These are phyloP conservation scores for Dysmachus trigonus DNA, from an alignment of 2,888 invertebrate genomes.

Conservation along the genomic window DNA sequence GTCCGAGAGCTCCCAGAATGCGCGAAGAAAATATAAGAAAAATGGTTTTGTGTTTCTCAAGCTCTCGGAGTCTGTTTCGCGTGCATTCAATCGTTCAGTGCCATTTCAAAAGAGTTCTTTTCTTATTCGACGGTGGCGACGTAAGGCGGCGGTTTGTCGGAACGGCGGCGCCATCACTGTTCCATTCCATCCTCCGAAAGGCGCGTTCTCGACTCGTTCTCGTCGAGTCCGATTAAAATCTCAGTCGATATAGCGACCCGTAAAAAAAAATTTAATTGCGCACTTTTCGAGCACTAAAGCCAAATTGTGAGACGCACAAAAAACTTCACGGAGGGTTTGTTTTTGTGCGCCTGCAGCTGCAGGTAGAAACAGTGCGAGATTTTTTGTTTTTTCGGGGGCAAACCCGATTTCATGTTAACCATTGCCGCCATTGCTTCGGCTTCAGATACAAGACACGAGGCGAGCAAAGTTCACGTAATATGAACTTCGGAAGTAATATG, in stretches of 20 bases:
- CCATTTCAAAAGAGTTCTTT: neutral
- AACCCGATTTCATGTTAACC: neutral
- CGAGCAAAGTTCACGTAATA: neutral
- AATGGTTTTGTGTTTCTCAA: neutral
- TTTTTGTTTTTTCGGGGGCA: neutral
- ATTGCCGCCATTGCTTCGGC: neutral
- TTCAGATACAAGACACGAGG: neutral
- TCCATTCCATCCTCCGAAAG: neutral
- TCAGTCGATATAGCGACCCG: neutral
- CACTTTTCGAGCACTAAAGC: neutral
- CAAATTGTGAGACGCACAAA: neutral
- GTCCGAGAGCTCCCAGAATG: neutral
- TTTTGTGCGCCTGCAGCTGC: neutral
- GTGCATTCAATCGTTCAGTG: neutral
- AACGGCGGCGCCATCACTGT: neutral
- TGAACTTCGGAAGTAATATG: neutral
- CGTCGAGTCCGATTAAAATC: neutral
- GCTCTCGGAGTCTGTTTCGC: neutral
- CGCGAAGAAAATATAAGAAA: neutral
- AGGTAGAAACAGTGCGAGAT: neutral
- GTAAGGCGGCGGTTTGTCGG: neutral
- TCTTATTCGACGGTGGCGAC: neutral
- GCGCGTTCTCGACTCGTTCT: neutral
- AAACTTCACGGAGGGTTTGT: neutral
- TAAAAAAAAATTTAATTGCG: neutral